Evolutionary conservation across 2,113 vertebrate genomes (phyloP).

Genomic region (Oncorhynchus gorbuscha): DNA sequence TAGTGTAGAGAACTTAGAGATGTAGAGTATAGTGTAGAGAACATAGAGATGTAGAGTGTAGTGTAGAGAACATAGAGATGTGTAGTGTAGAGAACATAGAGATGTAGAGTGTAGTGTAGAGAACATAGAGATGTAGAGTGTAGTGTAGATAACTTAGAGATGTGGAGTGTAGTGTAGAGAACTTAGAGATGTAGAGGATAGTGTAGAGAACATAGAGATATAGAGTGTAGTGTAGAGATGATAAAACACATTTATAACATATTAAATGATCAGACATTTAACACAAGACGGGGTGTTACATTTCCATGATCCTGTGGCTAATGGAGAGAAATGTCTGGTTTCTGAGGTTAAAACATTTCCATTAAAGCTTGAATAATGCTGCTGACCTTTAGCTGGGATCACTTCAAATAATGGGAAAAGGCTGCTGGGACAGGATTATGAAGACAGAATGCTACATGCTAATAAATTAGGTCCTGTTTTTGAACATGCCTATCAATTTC

Average conservation of each 20-base stretch:
- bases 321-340: slow-evolving; percentile 48
- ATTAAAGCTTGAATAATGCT: slow-evolving; percentile 70
- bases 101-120: too few relatives aligned
- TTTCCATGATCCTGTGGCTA: slow-evolving; percentile 45
- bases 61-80: too few relatives aligned
- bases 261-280: not conserved
- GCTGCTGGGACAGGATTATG: slow-evolving; percentile 60
- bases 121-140: too few relatives aligned
- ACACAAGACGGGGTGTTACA: slow-evolving; percentile 40
- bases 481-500: slow-evolving; percentile 64
- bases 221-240: too few relatives aligned
- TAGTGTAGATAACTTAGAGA: too few relatives aligned
- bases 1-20: too few relatives aligned
- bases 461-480: slow-evolving; percentile 56
- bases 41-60: too few relatives aligned
- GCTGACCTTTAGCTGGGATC: slow-evolving; percentile 67
- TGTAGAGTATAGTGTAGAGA: too few relatives aligned
- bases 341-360: slow-evolving; percentile 64
- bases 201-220: too few relatives aligned
- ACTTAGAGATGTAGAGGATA: too few relatives aligned
- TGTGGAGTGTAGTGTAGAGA: too few relatives aligned
- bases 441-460: slow-evolving; percentile 60
- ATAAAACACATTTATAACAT: not conserved
- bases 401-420: slow-evolving; percentile 63
- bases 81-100: too few relatives aligned